Evolutionary conservation across 2,888 invertebrate species (phyloP).

Genomic region (Thumatha senex): DNA sequence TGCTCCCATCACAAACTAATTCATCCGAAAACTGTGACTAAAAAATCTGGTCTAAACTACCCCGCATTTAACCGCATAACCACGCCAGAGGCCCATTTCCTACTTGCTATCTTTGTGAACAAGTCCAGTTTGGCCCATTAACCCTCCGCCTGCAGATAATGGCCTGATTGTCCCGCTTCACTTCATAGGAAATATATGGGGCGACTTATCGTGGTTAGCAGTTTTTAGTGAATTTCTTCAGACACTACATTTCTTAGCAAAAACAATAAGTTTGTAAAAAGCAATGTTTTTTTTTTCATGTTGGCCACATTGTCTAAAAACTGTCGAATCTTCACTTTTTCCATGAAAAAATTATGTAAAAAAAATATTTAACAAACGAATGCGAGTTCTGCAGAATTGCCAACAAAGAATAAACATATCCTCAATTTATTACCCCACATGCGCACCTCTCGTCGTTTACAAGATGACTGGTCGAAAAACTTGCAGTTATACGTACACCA

Average conservation of each 20-base stretch:
- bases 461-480: conserved; percentile 52
- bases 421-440: conserved; percentile 20
- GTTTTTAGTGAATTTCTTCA: conserved; percentile 23
- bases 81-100: conserved; percentile 32
- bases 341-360: too few relatives aligned
- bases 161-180: conserved; percentile 48
- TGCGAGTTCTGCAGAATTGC: conserved; percentile 4
- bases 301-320: too few relatives aligned
- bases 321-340: too few relatives aligned
- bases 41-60: conserved; percentile 30
- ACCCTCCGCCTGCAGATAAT: conserved; percentile 62
- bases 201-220: conserved; percentile 17
- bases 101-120: conserved; percentile 42
- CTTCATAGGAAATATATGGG: conserved; percentile 45
- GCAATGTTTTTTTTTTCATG: background rate
- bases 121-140: conserved; percentile 59
- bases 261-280: background rate
- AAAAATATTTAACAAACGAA: conserved; percentile 2
- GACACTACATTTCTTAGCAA: background rate
- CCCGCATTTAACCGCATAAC: conserved; percentile 29
- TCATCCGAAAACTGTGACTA: conserved; percentile 20
- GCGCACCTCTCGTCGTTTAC: conserved; percentile 15
- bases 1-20: conserved; percentile 12
- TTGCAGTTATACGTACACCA: conserved; percentile 41
- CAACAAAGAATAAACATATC: conserved; percentile 8